These are phyloP conservation scores for Eutrigla gurnardus DNA, from an alignment of 2,797 vertebrate species.

Conservation along the genomic window DNA sequence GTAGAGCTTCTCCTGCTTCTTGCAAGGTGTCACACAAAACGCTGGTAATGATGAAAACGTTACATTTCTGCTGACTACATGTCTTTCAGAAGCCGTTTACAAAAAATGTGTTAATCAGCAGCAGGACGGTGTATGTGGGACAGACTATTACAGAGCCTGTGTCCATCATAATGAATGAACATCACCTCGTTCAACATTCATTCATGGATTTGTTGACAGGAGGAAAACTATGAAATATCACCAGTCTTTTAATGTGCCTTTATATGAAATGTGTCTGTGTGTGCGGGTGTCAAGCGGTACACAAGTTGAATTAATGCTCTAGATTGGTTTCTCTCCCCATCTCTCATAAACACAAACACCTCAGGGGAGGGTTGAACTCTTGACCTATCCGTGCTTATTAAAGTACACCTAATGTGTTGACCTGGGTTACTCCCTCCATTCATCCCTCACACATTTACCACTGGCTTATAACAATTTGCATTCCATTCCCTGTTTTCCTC, in stretches of 20 bases:
- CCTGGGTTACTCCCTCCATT: constrained; percentile 62
- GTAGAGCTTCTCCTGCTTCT: background rate
- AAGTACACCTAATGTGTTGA: constrained; percentile 75
- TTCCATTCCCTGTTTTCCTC: constrained; percentile 65
- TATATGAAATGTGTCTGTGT: background rate
- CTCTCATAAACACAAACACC: constrained; percentile 25
- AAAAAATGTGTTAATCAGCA: no score
- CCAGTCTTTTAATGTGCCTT: background rate
- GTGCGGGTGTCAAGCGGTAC: background rate
- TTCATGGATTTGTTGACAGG: constrained; percentile 2
- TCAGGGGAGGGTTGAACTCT: constrained; percentile 64
- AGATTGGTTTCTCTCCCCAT: constrained; percentile 18
- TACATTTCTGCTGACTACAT: background rate
- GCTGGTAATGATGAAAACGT: background rate
- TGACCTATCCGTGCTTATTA: constrained; percentile 72
- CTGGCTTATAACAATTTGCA: constrained; percentile 63
- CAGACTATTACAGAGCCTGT: background rate
- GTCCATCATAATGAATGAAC: background rate
- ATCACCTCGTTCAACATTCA: background rate
- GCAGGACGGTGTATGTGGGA: background rate
- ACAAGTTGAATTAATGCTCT: constrained; percentile 25
- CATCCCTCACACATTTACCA: constrained; percentile 56
- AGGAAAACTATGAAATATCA: background rate
- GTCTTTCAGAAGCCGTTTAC: background rate
- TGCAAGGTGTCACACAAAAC: background rate